Evolutionary conservation across 1,140 invertebrate species (phyloP), one percentile per base, ranked within the genome.

Genomic region (Tetramorium simillimum): DNA sequence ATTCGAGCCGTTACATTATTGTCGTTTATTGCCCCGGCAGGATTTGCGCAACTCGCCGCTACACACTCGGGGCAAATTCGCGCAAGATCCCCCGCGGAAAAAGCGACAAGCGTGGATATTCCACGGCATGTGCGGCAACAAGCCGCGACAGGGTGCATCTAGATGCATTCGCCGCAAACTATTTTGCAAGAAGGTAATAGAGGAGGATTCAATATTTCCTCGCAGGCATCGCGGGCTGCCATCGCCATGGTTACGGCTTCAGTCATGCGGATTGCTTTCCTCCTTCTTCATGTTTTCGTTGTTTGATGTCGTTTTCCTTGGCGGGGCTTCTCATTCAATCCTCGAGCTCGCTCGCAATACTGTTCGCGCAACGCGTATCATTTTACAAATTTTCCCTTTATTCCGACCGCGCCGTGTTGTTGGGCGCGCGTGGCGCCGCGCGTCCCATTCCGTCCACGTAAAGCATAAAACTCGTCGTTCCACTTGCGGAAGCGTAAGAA

Each of bases 191-290:
- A 62, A 37, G 75, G 49, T 70, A 88, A 63, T 80, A 65, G 69
- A 67, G 43, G 77, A 86, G 69, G 84, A 89, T 89, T 88, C 86
- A 88, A 89, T 89, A 89, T 89, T 89, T 89, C 62, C 73, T 49
- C 33, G 67, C 86, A 85, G 80, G 80, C 72, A 73, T 88, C 80
- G 65, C 81, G 33, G 73, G 40, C 37, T 53, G 49, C 63, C 73
- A 89, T 85, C 81, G 86, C 80, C 69, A 88, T 88, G 86, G 88
- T 89, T 89, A 89, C 86, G 88, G 88, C 86, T 89, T 89, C 88
- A 86, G 78, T 86, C 88, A 89, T 88, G 80, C 80, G 78, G 67
- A 89, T 88, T 88, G 86, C 80, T 89, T 88, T 88, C 67, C 77
- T 60, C 53, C 60, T 88, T 86, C 86, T 86, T 89, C 75, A 87